Evolutionary conservation across 2,797 vertebrate species (phyloP), one percentile per base, ranked within the genome.

Genomic region (Pachyuromys duprasi): DNA sequence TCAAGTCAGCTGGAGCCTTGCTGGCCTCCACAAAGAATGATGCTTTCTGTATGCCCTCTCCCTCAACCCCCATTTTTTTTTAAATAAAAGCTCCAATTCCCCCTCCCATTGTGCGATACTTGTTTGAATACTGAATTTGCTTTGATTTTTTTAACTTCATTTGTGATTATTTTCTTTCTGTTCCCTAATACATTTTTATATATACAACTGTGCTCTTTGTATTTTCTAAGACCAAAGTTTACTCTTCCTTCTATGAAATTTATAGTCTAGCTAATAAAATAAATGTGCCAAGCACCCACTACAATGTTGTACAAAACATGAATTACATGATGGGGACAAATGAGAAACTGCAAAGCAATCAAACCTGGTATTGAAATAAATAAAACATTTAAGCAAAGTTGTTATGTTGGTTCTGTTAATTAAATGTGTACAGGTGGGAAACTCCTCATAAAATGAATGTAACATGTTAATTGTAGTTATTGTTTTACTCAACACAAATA

Each of bases 301-400:
- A 91, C 63, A 89, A 89, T 97, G 97, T 97, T 97, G 95, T 96
- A 91, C 96, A 98, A 98, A 98, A 96, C 97, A 98, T 98, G 98
- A 98, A 98, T 98, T 98, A 98, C 97, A 97, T 97, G 98, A 97
- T 89, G 97, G 97, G 92, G 76, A 97, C 97, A 98, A 98, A 98
- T 97, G 96, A 98, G 96, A 97, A 98, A 98, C 93, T 97, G 95
- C 82, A 95, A 96, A 93, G 96, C 97, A 98, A 98, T 98, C 96
- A 98, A 98, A 97, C 96, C 97, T 98, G 97, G 97, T 97, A 93
- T 94, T 97, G 98, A 97, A 98, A 98, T 98, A 98, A 98, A 98
- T 98, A 98, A 99, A 98, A 98, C 96, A 98, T 98, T 97, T 81
- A 97, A 97, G 96, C 96, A 97, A 97, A 98, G 83, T 95, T 96